Evolutionary conservation across 1,140 invertebrate species (phyloP).

Genomic region (Drosophila ficusphila): DNA sequence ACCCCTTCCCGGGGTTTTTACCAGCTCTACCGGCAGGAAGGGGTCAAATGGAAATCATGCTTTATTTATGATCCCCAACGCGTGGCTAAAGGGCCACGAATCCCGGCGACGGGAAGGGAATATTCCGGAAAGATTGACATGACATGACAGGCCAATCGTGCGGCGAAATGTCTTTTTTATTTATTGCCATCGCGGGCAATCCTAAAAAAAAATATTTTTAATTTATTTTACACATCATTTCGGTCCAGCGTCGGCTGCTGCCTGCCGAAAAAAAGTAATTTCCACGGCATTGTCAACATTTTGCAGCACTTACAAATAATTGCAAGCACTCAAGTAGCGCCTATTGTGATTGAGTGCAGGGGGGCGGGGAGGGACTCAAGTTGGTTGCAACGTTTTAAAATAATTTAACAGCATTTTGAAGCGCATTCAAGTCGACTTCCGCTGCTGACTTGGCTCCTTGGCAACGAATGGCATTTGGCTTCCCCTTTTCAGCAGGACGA

Average conservation of each 20-base stretch:
- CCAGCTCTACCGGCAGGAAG: background rate
- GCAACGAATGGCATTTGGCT: conserved; percentile 58
- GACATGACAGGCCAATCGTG: conserved; percentile 64
- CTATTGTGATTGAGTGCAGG: conserved; percentile 53
- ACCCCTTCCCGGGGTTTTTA: background rate
- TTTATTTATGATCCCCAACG: conserved; percentile 60
- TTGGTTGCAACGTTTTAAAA: conserved; percentile 71
- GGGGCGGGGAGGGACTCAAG: conserved; percentile 7
- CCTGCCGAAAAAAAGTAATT: conserved; percentile 17
- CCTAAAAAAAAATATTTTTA: conserved; percentile 22
- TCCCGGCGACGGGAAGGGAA: background rate
- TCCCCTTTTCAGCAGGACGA: conserved; percentile 13
- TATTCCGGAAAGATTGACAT: conserved; percentile 52
- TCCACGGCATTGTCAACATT: conserved; percentile 19
- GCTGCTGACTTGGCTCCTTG: conserved; percentile 53
- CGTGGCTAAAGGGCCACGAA: conserved; percentile 14
- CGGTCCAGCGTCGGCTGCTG: background rate
- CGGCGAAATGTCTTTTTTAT: conserved; percentile 53
- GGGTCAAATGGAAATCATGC: conserved; percentile 59
- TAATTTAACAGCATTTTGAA: conserved; percentile 81
- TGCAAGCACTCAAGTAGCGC: conserved; percentile 74
- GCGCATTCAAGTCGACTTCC: conserved; percentile 77
- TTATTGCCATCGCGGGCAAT: conserved; percentile 24
- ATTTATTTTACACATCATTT: conserved; percentile 23
- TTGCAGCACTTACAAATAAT: conserved; percentile 69